phyloP scores from a whole-genome alignment of 2,113 vertebrate species.

The Ciconia boyciana region DNA sequence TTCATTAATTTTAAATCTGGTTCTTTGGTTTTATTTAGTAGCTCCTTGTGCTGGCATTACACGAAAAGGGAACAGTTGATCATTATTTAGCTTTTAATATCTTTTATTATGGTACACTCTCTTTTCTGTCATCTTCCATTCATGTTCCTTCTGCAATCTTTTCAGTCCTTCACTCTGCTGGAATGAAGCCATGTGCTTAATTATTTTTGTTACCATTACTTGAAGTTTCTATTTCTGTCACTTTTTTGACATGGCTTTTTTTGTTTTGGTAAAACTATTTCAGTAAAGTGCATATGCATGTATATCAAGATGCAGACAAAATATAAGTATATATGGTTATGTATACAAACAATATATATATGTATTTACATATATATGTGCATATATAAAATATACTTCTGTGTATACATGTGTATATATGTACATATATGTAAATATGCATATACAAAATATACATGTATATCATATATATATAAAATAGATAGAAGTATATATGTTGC shows the following conservation, averaged over 20 bases:
- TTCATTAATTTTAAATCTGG: background rate
- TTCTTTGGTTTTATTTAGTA: background rate
- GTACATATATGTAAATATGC: background rate
- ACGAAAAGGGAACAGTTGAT: background rate
- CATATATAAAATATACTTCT: background rate
- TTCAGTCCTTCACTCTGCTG: background rate
- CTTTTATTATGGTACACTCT: background rate
- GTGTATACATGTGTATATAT: background rate
- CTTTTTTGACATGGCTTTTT: background rate
- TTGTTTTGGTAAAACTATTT: background rate
- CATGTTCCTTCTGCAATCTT: background rate
- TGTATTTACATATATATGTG: background rate
- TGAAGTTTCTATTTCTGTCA: background rate
- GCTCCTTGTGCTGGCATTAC: background rate
- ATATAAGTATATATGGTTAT: background rate
- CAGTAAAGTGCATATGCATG: background rate
- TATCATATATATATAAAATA: background rate
- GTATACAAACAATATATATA: background rate
- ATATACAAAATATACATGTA: background rate
- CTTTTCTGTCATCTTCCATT: background rate
- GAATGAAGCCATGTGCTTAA: fast-evolving
- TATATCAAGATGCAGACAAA: background rate
- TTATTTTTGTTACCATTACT: background rate
- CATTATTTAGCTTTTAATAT: background rate
- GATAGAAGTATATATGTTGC: background rate